A percentile compares a stretch with the other conserved stretches of the same genome.
Conservation (phyloP, 2,888 invertebrate genomes). For the Leucophenga maculata region DNA sequence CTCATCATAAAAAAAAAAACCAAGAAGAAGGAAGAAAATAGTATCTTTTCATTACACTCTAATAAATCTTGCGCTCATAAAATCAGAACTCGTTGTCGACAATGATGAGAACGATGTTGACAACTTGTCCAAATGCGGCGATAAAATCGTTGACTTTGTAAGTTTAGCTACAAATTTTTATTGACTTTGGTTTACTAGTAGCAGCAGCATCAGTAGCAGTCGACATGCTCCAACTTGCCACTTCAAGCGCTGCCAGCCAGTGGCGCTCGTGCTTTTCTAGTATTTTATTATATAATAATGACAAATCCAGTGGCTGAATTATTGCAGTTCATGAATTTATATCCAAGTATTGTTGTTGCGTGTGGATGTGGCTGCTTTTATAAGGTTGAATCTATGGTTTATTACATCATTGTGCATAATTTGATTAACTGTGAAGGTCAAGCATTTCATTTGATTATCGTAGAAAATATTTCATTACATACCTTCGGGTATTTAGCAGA, state of each 20-base stretch:
- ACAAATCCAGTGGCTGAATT: conserved; percentile 5
- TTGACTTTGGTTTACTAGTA: conserved; percentile 54
- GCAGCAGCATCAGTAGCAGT: conserved; percentile 22
- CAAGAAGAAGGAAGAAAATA: no score
- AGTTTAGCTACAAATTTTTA: conserved; percentile 41
- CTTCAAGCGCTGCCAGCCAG: conserved; percentile 28
- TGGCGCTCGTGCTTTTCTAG: conserved; percentile 16
- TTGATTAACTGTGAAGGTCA: neutral
- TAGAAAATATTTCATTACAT: neutral
- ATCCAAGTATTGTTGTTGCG: neutral
- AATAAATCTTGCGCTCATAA: conserved; percentile 59
- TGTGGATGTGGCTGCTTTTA: neutral
- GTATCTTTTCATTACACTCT: conserved; percentile 53
- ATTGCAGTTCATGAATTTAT: conserved; percentile 1
- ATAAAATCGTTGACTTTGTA: conserved; percentile 46
- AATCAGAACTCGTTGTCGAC: conserved; percentile 40
- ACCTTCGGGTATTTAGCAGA: neutral
- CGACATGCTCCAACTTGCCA: no score
- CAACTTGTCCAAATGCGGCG: conserved; percentile 45
- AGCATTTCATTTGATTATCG: neutral
- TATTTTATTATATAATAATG: conserved; percentile 6
- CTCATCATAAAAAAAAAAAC: conserved; percentile 52
- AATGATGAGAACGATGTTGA: conserved; percentile 3
- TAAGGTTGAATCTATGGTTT: neutral
- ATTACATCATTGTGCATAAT: neutral